A percentile compares a stretch with the other conserved stretches of the same genome.
Evolutionary conservation across 1,140 invertebrate genomes (phyloP).

Genomic region (Temnothorax curvispinosus): DNA sequence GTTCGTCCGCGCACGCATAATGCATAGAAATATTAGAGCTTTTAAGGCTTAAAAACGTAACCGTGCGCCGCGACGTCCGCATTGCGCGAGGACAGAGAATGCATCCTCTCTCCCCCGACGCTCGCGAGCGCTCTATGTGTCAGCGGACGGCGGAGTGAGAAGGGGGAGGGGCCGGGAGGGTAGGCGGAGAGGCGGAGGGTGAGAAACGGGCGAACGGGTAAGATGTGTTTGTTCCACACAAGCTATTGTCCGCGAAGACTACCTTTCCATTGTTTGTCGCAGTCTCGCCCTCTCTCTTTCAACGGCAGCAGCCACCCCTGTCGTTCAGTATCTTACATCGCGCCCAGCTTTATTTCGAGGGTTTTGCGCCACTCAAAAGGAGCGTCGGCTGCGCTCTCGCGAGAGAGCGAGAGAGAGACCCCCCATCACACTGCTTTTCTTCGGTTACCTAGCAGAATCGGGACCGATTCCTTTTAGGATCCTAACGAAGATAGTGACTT

Average conservation of each 20-base stretch:
- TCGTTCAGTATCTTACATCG: constrained; percentile 75
- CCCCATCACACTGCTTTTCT: constrained; percentile 44
- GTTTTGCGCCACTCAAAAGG: constrained; percentile 56
- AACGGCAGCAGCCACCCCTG: constrained; percentile 69
- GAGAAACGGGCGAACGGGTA: constrained; percentile 74
- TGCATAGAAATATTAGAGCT: constrained; percentile 64
- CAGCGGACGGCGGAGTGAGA: constrained; percentile 23
- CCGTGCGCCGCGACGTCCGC: constrained; percentile 32
- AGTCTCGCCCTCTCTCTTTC: constrained; percentile 76
- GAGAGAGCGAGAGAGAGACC: constrained; percentile 12
- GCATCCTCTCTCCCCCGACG: constrained; percentile 20
- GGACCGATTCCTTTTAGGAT: constrained; percentile 52
- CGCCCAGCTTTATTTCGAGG: constrained; percentile 60
- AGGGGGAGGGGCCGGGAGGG: too few species aligned
- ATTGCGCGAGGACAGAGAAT: constrained; percentile 38
- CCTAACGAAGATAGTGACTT: constrained; percentile 56
- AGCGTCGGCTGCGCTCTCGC: constrained; percentile 40
- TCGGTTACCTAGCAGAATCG: constrained; percentile 48
- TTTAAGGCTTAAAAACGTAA: constrained; percentile 71
- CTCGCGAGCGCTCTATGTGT: constrained; percentile 43
- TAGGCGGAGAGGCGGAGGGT: constrained; percentile 11
- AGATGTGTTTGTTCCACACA: constrained; percentile 85
- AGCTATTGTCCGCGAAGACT: constrained; percentile 83
- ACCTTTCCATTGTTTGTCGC: constrained; percentile 84
- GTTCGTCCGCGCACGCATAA: constrained; percentile 53